Evolutionary conservation across 2,888 invertebrate genomes (phyloP).

Genomic region (Agrenia bidenticulata): DNA sequence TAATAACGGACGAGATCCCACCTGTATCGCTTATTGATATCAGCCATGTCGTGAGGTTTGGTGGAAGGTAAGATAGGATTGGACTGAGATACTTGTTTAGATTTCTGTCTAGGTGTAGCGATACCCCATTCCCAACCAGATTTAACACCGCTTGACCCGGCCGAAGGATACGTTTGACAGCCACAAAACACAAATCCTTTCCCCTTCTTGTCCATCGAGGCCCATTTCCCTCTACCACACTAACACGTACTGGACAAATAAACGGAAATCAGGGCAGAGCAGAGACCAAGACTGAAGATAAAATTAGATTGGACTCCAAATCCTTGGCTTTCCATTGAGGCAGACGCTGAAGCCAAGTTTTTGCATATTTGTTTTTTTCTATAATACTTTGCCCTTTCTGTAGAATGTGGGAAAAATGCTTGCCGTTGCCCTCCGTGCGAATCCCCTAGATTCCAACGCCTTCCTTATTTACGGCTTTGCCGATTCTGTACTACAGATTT

Average conservation of each 20-base stretch:
- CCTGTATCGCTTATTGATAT: slow-evolving; percentile 49
- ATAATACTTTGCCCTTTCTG: no score
- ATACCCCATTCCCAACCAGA: slow-evolving; percentile 50
- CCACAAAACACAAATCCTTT: slow-evolving; percentile 64
- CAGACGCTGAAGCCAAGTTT: slow-evolving; percentile 3
- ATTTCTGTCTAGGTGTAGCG: slow-evolving; percentile 41
- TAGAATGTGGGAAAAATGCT: no score
- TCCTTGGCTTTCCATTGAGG: slow-evolving; percentile 12
- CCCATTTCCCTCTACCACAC: slow-evolving; percentile 32
- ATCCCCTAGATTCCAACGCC: no score
- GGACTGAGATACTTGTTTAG: slow-evolving; percentile 44
- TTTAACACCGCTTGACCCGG: slow-evolving; percentile 78
- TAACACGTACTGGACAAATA: slow-evolving; percentile 1
- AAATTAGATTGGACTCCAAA: slow-evolving; percentile 28
- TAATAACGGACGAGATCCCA: no score
- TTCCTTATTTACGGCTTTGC: no score
- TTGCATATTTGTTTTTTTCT: not conserved
- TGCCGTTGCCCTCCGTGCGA: no score
- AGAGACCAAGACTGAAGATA: slow-evolving; percentile 35
- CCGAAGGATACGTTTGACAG: slow-evolving; percentile 68
- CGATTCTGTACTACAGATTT: no score
- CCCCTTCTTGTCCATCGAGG: slow-evolving; percentile 36
- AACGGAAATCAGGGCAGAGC: slow-evolving; percentile 37
- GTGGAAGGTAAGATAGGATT: slow-evolving; percentile 41
- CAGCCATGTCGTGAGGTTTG: slow-evolving; percentile 40